These are phyloP conservation scores for Drosophila bocqueti DNA, from an alignment of 1,140 invertebrate genomes.

Conservation along the genomic window DNA sequence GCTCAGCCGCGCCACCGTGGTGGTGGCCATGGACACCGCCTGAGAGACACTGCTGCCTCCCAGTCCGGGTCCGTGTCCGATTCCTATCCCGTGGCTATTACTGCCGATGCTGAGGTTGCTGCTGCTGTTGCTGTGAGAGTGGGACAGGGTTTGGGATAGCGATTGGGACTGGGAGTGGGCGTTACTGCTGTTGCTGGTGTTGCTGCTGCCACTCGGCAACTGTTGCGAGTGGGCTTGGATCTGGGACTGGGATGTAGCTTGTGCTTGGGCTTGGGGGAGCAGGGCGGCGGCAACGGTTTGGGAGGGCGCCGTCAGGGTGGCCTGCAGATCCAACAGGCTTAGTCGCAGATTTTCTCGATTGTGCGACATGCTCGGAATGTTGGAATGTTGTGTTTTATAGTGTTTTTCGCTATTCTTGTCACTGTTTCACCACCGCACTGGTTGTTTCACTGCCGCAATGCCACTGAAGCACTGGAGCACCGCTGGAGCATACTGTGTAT, in stretches of 20 bases:
- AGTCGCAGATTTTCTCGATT: slow-evolving; percentile 83
- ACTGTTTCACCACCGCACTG: slow-evolving; percentile 28
- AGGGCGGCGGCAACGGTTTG: slow-evolving; percentile 67
- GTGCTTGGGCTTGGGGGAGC: slow-evolving; percentile 44
- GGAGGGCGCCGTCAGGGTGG: slow-evolving; percentile 72
- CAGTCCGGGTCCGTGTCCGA: slow-evolving; percentile 14
- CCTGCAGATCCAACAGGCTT: slow-evolving; percentile 81
- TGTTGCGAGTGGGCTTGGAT: slow-evolving; percentile 18
- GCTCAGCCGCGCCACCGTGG: slow-evolving; percentile 71
- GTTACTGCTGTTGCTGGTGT: slow-evolving; percentile 35
- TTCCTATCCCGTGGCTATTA: slow-evolving; percentile 26
- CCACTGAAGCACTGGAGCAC: slow-evolving; percentile 12
- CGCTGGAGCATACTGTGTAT: slow-evolving; percentile 38
- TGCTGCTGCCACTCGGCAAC: slow-evolving; percentile 38
- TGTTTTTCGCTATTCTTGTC: slow-evolving; percentile 12
- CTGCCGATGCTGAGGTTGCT: slow-evolving; percentile 22
- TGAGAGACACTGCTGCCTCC: slow-evolving; percentile 73
- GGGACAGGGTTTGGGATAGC: slow-evolving; percentile 19
- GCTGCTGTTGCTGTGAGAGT: slow-evolving; percentile 40
- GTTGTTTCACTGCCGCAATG: slow-evolving; percentile 31
- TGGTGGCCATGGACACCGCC: slow-evolving; percentile 79
- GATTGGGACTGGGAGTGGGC: slow-evolving; percentile 21
- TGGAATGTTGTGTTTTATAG: slow-evolving; percentile 12
- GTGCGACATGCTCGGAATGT: slow-evolving; percentile 69
- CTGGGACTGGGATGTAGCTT: slow-evolving; percentile 21